Evolutionary conservation across 2,888 invertebrate species (phyloP).

Genomic region (Anthophora plumipes): DNA sequence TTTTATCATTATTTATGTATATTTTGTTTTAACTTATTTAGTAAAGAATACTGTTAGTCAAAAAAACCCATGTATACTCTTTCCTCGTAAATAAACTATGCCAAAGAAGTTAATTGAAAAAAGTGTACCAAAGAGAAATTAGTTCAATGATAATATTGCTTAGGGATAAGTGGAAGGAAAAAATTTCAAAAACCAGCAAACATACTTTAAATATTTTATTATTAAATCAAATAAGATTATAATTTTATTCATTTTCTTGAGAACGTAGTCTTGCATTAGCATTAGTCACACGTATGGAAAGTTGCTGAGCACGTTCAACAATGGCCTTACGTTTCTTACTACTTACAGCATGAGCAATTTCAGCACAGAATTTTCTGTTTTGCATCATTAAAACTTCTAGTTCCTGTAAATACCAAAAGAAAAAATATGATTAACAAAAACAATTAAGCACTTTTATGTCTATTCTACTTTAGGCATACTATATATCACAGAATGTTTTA

Average conservation of each 20-base stretch:
- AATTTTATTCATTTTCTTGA: conserved; percentile 98
- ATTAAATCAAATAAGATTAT: conserved; percentile 63
- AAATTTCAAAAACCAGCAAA: not conserved
- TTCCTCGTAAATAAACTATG: too few species aligned
- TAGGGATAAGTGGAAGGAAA: conserved; percentile 8
- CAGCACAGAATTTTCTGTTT: conserved; percentile 98
- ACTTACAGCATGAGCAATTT: conserved; percentile 98
- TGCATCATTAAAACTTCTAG: conserved; percentile 99
- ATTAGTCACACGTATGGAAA: conserved; percentile 98
- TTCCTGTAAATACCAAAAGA: conserved; percentile 87
- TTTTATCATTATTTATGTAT: not conserved
- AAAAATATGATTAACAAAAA: not conserved
- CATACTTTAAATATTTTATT: conserved; percentile 67
- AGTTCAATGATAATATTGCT: not conserved
- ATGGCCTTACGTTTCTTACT: conserved; percentile 98
- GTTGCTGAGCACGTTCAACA: conserved; percentile 98
- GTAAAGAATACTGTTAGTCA: too few species aligned
- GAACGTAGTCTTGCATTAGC: conserved; percentile 97
- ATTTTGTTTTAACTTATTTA: conserved; percentile 6
- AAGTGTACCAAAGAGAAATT: too few species aligned
- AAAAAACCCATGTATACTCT: too few species aligned
- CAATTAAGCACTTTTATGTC: too few species aligned
- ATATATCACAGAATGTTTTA: not conserved
- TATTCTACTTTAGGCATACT: too few species aligned
- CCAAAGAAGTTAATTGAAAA: too few species aligned